A percentile compares a stretch with the other conserved stretches of the same genome.
Conservation (phyloP, 2,888 invertebrate genomes). For the Thymelicus acteon region DNA sequence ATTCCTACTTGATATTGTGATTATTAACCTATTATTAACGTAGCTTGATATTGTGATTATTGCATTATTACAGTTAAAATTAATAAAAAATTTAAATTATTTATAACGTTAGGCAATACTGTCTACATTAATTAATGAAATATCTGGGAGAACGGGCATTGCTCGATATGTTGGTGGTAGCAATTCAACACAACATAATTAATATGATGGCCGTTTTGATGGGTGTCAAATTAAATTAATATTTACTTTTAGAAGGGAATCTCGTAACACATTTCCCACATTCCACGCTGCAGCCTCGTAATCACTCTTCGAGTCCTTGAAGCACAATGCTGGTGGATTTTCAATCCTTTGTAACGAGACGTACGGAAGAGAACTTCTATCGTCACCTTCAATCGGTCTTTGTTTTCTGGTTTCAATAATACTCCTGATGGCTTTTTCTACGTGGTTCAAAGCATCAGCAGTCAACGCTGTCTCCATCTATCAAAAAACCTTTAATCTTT, state of each 20-base stretch:
- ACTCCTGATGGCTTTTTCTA: conserved; percentile 64
- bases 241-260: conserved; percentile 57
- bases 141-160: no score
- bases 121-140: no score
- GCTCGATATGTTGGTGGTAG: no score
- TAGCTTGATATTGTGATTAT: no score
- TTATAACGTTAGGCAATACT: no score
- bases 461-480: conserved; percentile 71
- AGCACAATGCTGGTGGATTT: conserved; percentile 87
- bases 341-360: conserved; percentile 78
- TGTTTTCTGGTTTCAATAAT: conserved; percentile 43
- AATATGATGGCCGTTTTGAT: no score
- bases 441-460: conserved; percentile 70
- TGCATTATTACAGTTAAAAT: no score
- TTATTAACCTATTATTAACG: no score
- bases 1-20: no score
- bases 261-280: conserved; percentile 56
- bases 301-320: conserved; percentile 85
- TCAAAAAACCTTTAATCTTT: conserved; percentile 38
- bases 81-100: no score
- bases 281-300: conserved; percentile 63
- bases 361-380: conserved; percentile 17
- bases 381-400: conserved; percentile 43
- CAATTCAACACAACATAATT: no score
- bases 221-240: neutral